Evolutionary conservation across 2,797 vertebrate genomes (phyloP).

Genomic region (Gymnothorax javanicus): DNA sequence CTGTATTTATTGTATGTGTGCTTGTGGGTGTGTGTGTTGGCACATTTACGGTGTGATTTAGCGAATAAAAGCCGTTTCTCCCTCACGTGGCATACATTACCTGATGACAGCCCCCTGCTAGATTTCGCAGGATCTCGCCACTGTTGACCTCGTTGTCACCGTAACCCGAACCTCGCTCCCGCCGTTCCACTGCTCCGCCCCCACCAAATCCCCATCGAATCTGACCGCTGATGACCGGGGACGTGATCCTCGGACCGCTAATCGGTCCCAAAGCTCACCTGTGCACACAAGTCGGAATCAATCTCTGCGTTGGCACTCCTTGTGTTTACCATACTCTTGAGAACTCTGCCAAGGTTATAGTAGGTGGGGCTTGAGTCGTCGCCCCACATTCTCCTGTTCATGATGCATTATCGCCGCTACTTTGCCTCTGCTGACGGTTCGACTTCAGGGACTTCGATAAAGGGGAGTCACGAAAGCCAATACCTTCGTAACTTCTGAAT

Average conservation of each 20-base stretch:
- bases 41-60: not conserved
- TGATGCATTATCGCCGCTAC: not conserved
- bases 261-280: not conserved
- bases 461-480: too few species aligned
- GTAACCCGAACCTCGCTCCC: conserved; percentile 4
- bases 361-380: too few species aligned
- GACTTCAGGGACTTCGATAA: not conserved
- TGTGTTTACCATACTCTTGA: not conserved
- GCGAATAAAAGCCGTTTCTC: not conserved
- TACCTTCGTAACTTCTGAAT: too few species aligned
- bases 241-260: not conserved
- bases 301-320: not conserved
- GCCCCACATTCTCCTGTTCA: not conserved
- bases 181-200: not conserved
- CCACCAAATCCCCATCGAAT: not conserved
- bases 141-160: conserved; percentile 23
- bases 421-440: not conserved
- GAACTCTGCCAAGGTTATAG: not conserved
- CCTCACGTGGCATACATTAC: not conserved
- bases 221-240: conserved; percentile 7
- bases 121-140: conserved; percentile 40
- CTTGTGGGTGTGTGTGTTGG: not conserved
- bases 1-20: too few species aligned
- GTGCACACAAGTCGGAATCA: not conserved
- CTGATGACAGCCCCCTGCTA: conserved; percentile 25